phyloP scores from a whole-genome alignment of 2,797 vertebrate species.

The Bradypus variegatus region DNA sequence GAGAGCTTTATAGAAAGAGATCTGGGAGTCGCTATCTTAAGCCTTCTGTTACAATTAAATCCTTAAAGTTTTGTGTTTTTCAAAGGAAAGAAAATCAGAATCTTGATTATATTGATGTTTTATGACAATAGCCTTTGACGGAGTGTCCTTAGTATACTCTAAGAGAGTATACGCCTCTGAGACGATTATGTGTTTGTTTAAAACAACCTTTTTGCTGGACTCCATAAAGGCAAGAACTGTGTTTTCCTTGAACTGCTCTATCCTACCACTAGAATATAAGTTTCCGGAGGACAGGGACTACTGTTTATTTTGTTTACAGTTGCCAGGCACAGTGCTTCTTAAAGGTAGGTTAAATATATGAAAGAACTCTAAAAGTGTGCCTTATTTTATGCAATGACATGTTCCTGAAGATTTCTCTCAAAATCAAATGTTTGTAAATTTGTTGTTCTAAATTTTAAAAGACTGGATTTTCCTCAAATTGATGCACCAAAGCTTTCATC shows the following conservation, averaged over 20 bases:
- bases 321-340: neutral
- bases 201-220: neutral
- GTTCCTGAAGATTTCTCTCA: neutral
- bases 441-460: conserved; percentile 8
- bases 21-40: neutral
- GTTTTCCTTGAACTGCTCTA: neutral
- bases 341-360: neutral
- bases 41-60: conserved; percentile 6
- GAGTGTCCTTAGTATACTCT: neutral
- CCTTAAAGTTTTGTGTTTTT: neutral
- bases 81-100: neutral
- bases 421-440: neutral
- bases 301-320: neutral
- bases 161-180: neutral
- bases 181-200: neutral
- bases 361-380: neutral
- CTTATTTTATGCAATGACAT: neutral
- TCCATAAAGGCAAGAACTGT: neutral
- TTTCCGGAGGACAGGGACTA: neutral
- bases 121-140: neutral
- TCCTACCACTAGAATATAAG: neutral
- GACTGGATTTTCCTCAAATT: neutral
- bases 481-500: neutral
- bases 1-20: conserved; percentile 1
- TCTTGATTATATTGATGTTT: neutral